These are phyloP conservation scores for Galerucella calmariensis DNA, from an alignment of 2,888 invertebrate species.

Conservation along the genomic window DNA sequence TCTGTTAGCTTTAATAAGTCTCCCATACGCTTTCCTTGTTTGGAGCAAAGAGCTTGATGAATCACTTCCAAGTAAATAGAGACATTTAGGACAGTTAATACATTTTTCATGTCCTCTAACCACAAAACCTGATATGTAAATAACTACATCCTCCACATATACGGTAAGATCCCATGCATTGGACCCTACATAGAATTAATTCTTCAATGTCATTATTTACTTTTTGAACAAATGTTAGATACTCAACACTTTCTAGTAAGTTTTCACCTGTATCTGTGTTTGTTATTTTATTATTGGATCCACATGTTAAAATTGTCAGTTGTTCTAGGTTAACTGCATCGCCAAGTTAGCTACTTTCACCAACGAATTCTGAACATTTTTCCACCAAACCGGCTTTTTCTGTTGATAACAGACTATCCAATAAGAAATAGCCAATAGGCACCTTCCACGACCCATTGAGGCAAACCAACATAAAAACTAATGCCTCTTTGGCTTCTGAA, in stretches of 20 bases:
- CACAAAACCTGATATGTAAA: constrained; percentile 35
- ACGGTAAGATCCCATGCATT: constrained; percentile 30
- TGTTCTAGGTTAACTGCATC: constrained; percentile 18
- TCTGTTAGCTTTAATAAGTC: not conserved
- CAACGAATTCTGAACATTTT: constrained; percentile 40
- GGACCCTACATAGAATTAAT: constrained; percentile 15
- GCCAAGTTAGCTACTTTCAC: constrained; percentile 44
- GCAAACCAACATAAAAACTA: constrained; percentile 50
- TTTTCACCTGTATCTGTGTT: constrained; percentile 4
- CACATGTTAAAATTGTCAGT: constrained; percentile 18
- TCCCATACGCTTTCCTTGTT: constrained; percentile 16
- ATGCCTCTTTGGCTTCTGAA: constrained; percentile 46
- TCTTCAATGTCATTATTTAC: not conserved
- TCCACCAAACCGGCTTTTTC: constrained; percentile 41
- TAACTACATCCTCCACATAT: constrained; percentile 30
- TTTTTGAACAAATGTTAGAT: not conserved
- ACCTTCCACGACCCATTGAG: constrained; percentile 46
- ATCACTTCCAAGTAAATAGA: constrained; percentile 4
- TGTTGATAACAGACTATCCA: constrained; percentile 39
- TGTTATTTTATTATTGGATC: not conserved
- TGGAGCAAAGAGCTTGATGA: constrained; percentile 12
- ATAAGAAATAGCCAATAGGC: constrained; percentile 50
- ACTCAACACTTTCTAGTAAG: not conserved
- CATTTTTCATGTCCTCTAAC: constrained; percentile 25
- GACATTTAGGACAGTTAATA: constrained; percentile 18